A percentile compares a stretch with the other conserved stretches of the same genome.
Evolutionary conservation across 2,113 vertebrate species (phyloP).

Genomic region (Alouatta palliata): DNA sequence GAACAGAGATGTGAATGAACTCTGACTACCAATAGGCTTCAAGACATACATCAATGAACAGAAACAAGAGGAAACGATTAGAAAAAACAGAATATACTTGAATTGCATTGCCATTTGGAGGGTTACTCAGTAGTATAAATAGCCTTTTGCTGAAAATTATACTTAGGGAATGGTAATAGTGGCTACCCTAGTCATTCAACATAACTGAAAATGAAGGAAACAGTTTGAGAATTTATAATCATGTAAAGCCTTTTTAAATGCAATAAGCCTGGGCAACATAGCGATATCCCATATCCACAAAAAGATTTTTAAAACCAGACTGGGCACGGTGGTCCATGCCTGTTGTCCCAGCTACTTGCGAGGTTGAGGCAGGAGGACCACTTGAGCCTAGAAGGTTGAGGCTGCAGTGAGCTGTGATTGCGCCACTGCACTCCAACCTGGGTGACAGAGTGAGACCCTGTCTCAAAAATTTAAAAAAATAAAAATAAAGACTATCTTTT

Average conservation of each 20-base stretch:
- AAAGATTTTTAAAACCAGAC: too few species aligned
- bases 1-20: too few species aligned
- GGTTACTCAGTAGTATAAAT: background rate
- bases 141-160: background rate
- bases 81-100: background rate
- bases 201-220: background rate
- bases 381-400: too few species aligned
- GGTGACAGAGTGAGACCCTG: too few species aligned
- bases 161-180: background rate
- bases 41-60: background rate
- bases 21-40: background rate
- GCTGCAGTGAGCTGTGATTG: too few species aligned
- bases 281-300: too few species aligned
- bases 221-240: background rate
- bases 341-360: too few species aligned
- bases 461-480: too few species aligned
- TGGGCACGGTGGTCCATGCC: too few species aligned
- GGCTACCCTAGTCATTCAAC: background rate
- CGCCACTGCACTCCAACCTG: too few species aligned
- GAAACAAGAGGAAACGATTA: background rate
- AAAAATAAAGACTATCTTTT: background rate
- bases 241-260: background rate
- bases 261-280: too few species aligned
- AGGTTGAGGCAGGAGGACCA: too few species aligned
- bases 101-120: background rate